These are phyloP conservation scores for Lypha dubia DNA, from an alignment of 2,888 invertebrate species.

Conservation along the genomic window DNA sequence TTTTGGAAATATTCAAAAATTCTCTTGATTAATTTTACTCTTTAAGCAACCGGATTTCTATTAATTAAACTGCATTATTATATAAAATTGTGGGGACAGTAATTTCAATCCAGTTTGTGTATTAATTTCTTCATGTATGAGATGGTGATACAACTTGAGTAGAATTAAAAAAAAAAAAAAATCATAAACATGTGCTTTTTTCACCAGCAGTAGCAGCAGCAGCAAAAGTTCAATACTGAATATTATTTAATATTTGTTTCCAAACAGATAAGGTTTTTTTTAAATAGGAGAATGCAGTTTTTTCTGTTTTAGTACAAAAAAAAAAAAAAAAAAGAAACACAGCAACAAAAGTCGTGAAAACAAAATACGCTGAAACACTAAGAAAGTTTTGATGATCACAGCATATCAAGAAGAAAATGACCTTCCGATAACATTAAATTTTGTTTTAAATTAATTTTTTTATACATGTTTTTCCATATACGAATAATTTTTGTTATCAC, in stretches of 20 bases:
- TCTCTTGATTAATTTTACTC: not conserved
- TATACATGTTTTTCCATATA: constrained; percentile 4
- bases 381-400: constrained; percentile 50
- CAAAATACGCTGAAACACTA: constrained; percentile 37
- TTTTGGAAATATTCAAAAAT: not conserved
- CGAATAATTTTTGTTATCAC: constrained; percentile 23
- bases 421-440: constrained; percentile 68
- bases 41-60: constrained; percentile 31
- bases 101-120: constrained; percentile 12
- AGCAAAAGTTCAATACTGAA: constrained; percentile 29
- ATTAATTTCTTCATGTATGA: constrained; percentile 10
- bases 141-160: constrained; percentile 1
- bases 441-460: constrained; percentile 35
- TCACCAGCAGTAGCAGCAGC: constrained; percentile 15
- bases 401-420: constrained; percentile 65
- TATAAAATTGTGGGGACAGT: not conserved
- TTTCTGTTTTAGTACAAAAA: constrained; percentile 24
- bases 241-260: constrained; percentile 45
- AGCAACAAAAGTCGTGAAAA: constrained; percentile 12
- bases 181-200: constrained; percentile 22
- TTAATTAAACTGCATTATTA: constrained; percentile 16
- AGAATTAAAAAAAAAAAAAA: constrained; percentile 7
- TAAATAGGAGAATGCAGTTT: constrained; percentile 44
- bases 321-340: not conserved
- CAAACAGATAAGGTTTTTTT: constrained; percentile 55